Percentiles rank a stretch among this genome's conserved stretches.
Conservation (phyloP, 2,888 invertebrate genomes). For the Spicauda simplicius region DNA sequence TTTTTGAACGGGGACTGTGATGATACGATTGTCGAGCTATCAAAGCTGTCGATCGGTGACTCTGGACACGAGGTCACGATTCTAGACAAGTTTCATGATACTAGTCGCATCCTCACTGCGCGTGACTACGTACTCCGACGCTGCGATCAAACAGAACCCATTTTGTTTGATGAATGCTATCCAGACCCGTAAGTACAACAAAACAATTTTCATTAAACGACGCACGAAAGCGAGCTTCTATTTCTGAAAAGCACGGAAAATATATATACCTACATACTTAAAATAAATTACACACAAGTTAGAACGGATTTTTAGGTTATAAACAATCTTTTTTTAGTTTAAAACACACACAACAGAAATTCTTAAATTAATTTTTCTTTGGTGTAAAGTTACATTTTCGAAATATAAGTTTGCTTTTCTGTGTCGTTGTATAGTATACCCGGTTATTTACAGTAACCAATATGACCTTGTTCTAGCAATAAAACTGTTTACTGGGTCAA, state of each 20-base stretch:
- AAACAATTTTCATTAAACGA: too few relatives aligned
- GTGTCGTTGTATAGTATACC: background rate
- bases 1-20: constrained; percentile 83
- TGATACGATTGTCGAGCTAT: constrained; percentile 83
- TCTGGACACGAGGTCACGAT: constrained; percentile 74
- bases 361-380: too few relatives aligned
- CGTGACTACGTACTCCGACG: constrained; percentile 85
- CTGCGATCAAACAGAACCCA: constrained; percentile 87
- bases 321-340: too few relatives aligned
- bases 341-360: too few relatives aligned
- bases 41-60: constrained; percentile 80
- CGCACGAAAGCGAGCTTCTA: too few relatives aligned
- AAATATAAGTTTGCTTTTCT: background rate
- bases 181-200: constrained; percentile 85
- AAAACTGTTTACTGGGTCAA: constrained; percentile 41
- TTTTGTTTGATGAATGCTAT: constrained; percentile 88
- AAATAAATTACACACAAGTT: too few relatives aligned
- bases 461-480: constrained; percentile 30
- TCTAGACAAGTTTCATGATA: constrained; percentile 73
- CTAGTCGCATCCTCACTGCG: constrained; percentile 67
- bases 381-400: too few relatives aligned
- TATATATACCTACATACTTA: too few relatives aligned
- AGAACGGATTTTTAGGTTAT: too few relatives aligned
- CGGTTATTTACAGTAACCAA: background rate
- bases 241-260: too few relatives aligned